Evolutionary conservation across 2,113 vertebrate genomes (phyloP).

Genomic region (Sminthopsis crassicaudata): DNA sequence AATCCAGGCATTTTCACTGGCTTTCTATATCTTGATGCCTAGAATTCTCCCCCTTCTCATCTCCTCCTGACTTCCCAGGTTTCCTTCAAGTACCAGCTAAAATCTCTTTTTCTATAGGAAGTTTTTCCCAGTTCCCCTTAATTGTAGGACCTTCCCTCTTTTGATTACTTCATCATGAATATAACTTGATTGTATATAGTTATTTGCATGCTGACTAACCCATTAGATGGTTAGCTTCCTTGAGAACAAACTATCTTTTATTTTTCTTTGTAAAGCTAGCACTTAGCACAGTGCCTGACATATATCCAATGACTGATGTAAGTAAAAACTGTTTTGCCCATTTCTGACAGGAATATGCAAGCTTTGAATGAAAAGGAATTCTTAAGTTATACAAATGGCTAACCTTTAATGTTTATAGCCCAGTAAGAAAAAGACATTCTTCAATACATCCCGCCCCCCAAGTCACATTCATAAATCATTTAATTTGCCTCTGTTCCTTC

Average conservation of each 20-base stretch:
- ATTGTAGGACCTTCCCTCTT: neutral
- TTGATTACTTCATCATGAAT: neutral
- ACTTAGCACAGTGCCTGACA: neutral
- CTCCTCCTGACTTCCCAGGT: neutral
- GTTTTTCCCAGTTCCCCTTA: neutral
- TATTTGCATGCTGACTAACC: neutral
- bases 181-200: neutral
- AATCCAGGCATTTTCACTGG: neutral
- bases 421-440: neutral
- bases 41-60: neutral
- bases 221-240: neutral
- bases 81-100: neutral
- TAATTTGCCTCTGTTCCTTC: neutral
- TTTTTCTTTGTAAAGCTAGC: neutral
- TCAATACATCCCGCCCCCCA: neutral
- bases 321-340: neutral
- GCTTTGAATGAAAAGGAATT: neutral
- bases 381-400: neutral
- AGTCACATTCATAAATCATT: neutral
- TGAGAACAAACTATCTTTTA: neutral
- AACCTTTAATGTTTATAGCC: neutral
- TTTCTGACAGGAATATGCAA: neutral
- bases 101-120: neutral
- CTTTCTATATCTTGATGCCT: neutral
- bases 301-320: neutral